Base-by-base conservation (phyloP, 2,113 vertebrate species). In the Forbesichthys agassizii region DNA sequence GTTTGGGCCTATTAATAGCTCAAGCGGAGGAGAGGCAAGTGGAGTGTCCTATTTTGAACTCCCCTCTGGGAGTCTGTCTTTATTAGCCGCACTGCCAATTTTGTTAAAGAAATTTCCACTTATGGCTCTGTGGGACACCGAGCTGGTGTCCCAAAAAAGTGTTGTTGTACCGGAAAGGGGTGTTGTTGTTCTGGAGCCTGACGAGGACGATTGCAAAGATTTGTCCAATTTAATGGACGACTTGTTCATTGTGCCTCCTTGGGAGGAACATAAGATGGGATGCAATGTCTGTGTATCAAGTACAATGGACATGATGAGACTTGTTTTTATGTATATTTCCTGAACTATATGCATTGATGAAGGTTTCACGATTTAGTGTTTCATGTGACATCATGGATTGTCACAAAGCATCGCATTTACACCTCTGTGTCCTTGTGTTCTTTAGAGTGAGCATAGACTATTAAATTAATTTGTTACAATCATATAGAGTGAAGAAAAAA, bases 1-100 rank as follows among this genome's bases (percentile, higher is more conserved):
- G 80, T 91, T 86, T 86, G 84, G 84, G 85, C 87, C 71, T 92
- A 92, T 91, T 89, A 89, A 92, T 92, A 93, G 89, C 88, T 87
- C 65, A 55, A 88, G 88, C 75, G 83, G 83, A 86, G 83, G 86
- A 86, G 79, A 76, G 83, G 85, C 85, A 78, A 80, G 46, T 36
- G 58, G 84, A 84, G 86, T 85, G 90, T 88, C 88, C 90, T 90
- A 92, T 83, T 87, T 90, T 78, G 79, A 91, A 88, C 79, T 77
- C 71, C 78, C 84, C 89, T 80, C 73, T 68, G 78, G 84, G 88
- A 88, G 84, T 60, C 71, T 42, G 70, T 74, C 79, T 79, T 84
- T 82, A 86, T 88, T 88, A 84, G 85, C 81, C 53, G 74, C 74
- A 75, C 81, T 51, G 69, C 79, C 87, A 74, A 86, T 86, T 86